phyloP scores from a whole-genome alignment of 2,888 invertebrate genomes.

The Drosophila macrothrix region DNA sequence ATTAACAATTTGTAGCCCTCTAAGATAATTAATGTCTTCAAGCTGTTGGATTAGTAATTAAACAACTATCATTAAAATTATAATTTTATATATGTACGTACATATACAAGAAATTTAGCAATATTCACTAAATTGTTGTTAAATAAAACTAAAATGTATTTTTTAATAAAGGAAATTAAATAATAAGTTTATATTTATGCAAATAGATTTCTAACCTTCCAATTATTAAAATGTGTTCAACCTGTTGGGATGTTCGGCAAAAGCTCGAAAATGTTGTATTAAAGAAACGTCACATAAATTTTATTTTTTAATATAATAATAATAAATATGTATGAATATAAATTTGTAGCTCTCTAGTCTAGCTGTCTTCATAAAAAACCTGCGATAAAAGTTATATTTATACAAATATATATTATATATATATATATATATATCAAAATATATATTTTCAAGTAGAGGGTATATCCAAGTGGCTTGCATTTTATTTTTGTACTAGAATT shows the following conservation, averaged over 20 bases:
- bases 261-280: neutral
- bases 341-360: no score
- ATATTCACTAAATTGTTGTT: constrained; percentile 13
- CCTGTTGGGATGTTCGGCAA: no score
- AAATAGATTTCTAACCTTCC: neutral
- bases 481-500: constrained; percentile 25
- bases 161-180: neutral
- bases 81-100: neutral
- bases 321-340: neutral
- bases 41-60: neutral
- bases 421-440: neutral
- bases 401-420: neutral
- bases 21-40: neutral
- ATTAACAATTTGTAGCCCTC: neutral
- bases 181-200: neutral
- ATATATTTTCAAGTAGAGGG: neutral
- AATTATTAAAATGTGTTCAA: neutral
- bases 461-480: neutral
- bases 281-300: neutral
- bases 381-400: neutral
- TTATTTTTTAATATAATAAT: neutral
- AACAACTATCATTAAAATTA: neutral
- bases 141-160: constrained; percentile 72
- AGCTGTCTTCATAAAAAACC: neutral
- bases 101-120: neutral